phyloP scores from a whole-genome alignment of 2,797 vertebrate genomes.

The Scyliorhinus canicula region DNA sequence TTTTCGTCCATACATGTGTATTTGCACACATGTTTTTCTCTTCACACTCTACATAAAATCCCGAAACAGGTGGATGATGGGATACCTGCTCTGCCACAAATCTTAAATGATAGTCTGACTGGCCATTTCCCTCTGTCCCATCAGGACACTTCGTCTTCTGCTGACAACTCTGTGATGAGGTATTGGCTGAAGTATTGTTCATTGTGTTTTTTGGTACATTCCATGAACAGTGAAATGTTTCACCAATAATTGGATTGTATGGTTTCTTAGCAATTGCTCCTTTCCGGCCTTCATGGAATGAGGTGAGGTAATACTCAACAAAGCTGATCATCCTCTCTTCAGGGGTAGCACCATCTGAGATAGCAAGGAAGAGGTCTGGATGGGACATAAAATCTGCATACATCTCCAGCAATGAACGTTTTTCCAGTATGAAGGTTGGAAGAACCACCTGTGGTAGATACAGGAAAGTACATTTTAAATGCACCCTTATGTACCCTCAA shows the following conservation, averaged over 20 bases:
- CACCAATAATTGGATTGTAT: slow-evolving; percentile 96
- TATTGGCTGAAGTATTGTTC: slow-evolving; percentile 41
- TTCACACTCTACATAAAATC: slow-evolving; percentile 91
- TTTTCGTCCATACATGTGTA: slow-evolving; percentile 96
- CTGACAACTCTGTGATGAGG: slow-evolving; percentile 42
- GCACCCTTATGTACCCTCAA: not conserved
- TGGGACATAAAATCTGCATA: slow-evolving; percentile 98
- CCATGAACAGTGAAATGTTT: slow-evolving; percentile 98
- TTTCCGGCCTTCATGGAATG: slow-evolving; percentile 94
- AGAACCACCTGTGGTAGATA: slow-evolving; percentile 78
- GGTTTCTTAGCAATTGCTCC: slow-evolving; percentile 97
- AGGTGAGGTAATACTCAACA: slow-evolving; percentile 97
- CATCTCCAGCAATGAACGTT: slow-evolving; percentile 95
- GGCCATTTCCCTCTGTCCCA: slow-evolving; percentile 44
- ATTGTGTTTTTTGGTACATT: slow-evolving; percentile 58
- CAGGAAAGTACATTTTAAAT: slow-evolving; percentile 8
- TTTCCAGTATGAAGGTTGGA: slow-evolving; percentile 95
- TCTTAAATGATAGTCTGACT: slow-evolving; percentile 70
- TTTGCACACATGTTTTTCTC: slow-evolving; percentile 90
- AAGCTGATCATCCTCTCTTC: slow-evolving; percentile 95
- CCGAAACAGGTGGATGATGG: slow-evolving; percentile 94
- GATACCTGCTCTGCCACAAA: slow-evolving; percentile 97
- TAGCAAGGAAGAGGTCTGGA: slow-evolving; percentile 83
- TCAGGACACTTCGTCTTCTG: slow-evolving; percentile 47
- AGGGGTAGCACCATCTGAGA: slow-evolving; percentile 69